Conservation (phyloP, 2,113 vertebrate species). For the Beaufortia kweichowensis region DNA sequence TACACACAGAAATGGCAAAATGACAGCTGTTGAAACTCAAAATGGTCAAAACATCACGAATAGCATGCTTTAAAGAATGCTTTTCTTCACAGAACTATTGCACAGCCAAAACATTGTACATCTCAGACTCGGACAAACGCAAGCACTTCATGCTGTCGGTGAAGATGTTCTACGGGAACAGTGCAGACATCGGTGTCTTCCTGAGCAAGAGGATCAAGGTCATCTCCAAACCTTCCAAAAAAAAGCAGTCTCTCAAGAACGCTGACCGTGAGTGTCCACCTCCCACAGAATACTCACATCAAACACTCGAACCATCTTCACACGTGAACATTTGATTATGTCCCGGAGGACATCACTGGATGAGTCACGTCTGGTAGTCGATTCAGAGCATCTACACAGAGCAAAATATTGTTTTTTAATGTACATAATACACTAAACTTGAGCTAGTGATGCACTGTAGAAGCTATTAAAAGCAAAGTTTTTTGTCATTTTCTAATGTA, state of each 20-base stretch:
- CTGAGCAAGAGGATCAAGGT: constrained; percentile 99
- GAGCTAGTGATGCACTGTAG: too few species aligned
- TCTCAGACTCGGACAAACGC: constrained; percentile 99
- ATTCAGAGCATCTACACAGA: too few species aligned
- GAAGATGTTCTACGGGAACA: constrained; percentile 99
- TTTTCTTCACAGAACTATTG: constrained; percentile 97
- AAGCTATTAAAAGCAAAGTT: too few species aligned
- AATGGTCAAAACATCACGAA: background rate
- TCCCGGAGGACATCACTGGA: background rate
- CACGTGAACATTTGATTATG: background rate
- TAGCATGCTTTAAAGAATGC: constrained; percentile 12
- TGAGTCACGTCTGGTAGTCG: too few species aligned
- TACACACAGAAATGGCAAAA: background rate
- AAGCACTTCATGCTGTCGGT: constrained; percentile 99
- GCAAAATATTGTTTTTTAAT: too few species aligned
- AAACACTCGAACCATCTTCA: constrained; percentile 2
- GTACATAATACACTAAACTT: too few species aligned
- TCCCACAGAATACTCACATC: background rate
- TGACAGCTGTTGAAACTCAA: background rate
- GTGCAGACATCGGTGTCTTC: constrained; percentile 97
- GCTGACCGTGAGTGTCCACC: constrained; percentile 88
- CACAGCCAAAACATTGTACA: constrained; percentile 99
- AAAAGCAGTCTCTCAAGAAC: constrained; percentile 99
- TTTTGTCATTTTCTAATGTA: too few species aligned
- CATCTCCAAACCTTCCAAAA: constrained; percentile 99